Evolutionary conservation across 2,797 vertebrate species (phyloP), one percentile per base, ranked within the genome.

Genomic region (Ctenopoma multispine): DNA sequence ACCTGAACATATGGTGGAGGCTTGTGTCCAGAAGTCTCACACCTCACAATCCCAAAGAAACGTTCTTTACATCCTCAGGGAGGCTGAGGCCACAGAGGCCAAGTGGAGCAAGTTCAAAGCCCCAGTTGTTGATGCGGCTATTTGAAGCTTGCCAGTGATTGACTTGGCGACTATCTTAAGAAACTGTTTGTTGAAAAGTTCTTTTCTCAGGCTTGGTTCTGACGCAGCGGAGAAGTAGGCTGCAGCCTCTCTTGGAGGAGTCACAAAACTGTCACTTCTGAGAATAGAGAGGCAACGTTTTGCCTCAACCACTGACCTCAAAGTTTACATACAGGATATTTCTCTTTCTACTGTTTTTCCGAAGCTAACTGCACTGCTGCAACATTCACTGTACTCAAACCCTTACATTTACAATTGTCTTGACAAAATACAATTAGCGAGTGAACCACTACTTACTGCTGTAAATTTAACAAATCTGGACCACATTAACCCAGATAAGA

Each of bases 161-260:
- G 34, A 41, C 51, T 63, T 69, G 60, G 71, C 51, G 38, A 41
- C 46, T 51, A 36, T 11, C 23, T 63, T 60, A 53, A 67, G 63
- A 70, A 57, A 73, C 13, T 43, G 34, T 36, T 70, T 14, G 24
- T 74, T 68, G 38, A 56, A 83, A 81, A 66, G 49, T 3, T 2
- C 9, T 66, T 49, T 44, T 21, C 11, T 31, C 13, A n/a, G n/a
- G 17, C 10, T 51, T 13, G 11, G 59, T 53, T 14, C 9, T 62
- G 40, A 66, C 15, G 51, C 40, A 51, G 47, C 38, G 59, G 27
- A 46, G 14, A 58, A n/a, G 13, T 13, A 40, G 41, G 12, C 10
- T 2, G 24, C 29, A 63, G 7, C 14, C 44, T 51, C 40, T 17
- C 40, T 41, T 18, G 17, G 6, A 46, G 8, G 43, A 44, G 17